Conservation (phyloP, 2,888 invertebrate genomes). For the Ptilodon capucinus region DNA sequence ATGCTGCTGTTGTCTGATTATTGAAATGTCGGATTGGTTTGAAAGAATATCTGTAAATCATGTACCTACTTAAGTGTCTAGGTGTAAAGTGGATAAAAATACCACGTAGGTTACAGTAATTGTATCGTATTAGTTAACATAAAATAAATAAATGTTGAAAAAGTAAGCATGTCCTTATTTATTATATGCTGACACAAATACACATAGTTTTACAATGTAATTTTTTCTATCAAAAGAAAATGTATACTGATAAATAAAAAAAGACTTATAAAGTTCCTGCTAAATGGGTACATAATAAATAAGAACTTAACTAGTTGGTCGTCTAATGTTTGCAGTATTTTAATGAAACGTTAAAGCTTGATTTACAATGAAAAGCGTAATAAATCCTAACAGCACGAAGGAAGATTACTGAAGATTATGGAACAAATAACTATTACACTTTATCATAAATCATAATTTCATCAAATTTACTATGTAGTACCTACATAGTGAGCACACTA, state of each 20-base stretch:
- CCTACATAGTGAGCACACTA: too few relatives aligned
- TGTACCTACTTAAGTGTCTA: not conserved
- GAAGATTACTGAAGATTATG: not conserved
- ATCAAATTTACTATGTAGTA: not conserved
- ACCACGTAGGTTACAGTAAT: too few relatives aligned
- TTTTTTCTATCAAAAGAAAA: too few relatives aligned
- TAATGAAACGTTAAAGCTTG: not conserved
- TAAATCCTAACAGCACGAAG: not conserved
- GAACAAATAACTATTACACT: not conserved
- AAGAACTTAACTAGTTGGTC: not conserved
- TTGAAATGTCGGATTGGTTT: slow-evolving; percentile 1
- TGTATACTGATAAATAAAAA: too few relatives aligned
- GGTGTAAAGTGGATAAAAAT: too few relatives aligned
- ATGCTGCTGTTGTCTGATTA: slow-evolving; percentile 14
- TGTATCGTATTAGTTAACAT: too few relatives aligned
- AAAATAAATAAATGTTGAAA: too few relatives aligned
- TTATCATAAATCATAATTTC: not conserved
- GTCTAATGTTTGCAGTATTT: not conserved
- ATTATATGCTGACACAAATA: too few relatives aligned
- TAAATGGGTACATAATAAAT: too few relatives aligned
- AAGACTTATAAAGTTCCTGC: too few relatives aligned
- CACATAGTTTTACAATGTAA: too few relatives aligned
- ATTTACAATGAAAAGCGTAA: not conserved
- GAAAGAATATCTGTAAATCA: not conserved
- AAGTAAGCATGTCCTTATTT: too few relatives aligned